Evolutionary conservation across 2,797 vertebrate genomes (phyloP).

Genomic region (Salmo trutta): DNA sequence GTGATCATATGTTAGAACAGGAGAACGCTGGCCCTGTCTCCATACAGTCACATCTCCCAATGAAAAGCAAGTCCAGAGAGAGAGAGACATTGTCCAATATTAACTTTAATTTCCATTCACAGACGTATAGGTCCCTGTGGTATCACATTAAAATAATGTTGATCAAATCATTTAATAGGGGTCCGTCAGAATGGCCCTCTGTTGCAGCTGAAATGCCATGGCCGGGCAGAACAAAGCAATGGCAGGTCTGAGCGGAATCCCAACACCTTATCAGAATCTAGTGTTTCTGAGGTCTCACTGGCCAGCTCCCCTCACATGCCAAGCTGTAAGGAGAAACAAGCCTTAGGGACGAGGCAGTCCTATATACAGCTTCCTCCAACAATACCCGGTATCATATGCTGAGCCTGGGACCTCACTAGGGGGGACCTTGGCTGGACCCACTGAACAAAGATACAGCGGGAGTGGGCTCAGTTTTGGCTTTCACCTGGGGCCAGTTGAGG

Average conservation of each 20-base stretch:
- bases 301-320: constrained; percentile 53
- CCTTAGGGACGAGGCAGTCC: constrained; percentile 49
- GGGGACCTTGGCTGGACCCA: constrained; percentile 48
- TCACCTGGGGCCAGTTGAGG: constrained; percentile 49
- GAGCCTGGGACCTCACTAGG: constrained; percentile 28
- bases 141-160: constrained; percentile 71
- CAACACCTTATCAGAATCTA: constrained; percentile 73
- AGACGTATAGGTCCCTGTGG: constrained; percentile 52
- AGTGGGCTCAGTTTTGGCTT: constrained; percentile 48
- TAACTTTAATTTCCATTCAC: constrained; percentile 63
- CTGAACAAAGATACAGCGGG: constrained; percentile 38
- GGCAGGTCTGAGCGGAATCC: constrained; percentile 75
- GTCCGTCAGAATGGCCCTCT: constrained; percentile 62
- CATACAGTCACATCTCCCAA: constrained; percentile 42
- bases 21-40: constrained; percentile 12
- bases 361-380: constrained; percentile 67
- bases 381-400: constrained; percentile 70
- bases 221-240: constrained; percentile 59
- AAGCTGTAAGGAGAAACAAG: constrained; percentile 61
- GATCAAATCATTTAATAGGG: constrained; percentile 68
- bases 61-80: constrained; percentile 34
- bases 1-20: constrained; percentile 16
- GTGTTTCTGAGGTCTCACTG: constrained; percentile 69
- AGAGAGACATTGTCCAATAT: constrained; percentile 53
- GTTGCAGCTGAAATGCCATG: constrained; percentile 69